Evolutionary conservation across 1,140 invertebrate species (phyloP).

Genomic region (Zophobas atratus): DNA sequence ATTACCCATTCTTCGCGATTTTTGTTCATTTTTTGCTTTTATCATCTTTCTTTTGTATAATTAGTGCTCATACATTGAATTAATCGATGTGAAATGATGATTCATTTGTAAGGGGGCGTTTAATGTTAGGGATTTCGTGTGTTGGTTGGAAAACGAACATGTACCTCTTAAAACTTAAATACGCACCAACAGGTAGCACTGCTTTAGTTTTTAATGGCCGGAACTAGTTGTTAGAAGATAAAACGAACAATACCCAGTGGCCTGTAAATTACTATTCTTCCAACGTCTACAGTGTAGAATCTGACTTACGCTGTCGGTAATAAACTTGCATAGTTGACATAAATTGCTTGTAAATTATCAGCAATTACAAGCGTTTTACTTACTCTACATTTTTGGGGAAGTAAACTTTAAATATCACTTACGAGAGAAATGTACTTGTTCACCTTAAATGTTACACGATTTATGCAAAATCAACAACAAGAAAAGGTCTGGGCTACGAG

Average conservation of each 20-base stretch:
- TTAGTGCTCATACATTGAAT: constrained; percentile 26
- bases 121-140: neutral
- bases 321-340: neutral
- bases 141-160: neutral
- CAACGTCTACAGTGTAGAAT: neutral
- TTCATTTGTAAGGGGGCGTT: constrained; percentile 31
- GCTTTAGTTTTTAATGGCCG: neutral
- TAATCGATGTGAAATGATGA: constrained; percentile 33
- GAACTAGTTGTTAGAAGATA: constrained; percentile 13
- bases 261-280: neutral
- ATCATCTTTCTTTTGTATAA: constrained; percentile 12
- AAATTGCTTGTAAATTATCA: neutral
- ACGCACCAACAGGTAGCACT: neutral
- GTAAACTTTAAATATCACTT: constrained; percentile 19
- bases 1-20: constrained; percentile 22
- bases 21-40: constrained; percentile 21
- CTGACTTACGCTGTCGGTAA: neutral
- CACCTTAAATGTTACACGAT: constrained; percentile 8
- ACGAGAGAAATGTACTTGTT: constrained; percentile 1
- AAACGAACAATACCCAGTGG: constrained; percentile 21
- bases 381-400: constrained; percentile 18
- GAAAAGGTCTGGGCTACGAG: constrained; percentile 15
- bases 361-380: neutral
- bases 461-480: constrained; percentile 13
- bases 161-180: too few relatives aligned